Base-by-base conservation (phyloP, 2,797 vertebrate genomes). In the Trachurus trachurus region DNA sequence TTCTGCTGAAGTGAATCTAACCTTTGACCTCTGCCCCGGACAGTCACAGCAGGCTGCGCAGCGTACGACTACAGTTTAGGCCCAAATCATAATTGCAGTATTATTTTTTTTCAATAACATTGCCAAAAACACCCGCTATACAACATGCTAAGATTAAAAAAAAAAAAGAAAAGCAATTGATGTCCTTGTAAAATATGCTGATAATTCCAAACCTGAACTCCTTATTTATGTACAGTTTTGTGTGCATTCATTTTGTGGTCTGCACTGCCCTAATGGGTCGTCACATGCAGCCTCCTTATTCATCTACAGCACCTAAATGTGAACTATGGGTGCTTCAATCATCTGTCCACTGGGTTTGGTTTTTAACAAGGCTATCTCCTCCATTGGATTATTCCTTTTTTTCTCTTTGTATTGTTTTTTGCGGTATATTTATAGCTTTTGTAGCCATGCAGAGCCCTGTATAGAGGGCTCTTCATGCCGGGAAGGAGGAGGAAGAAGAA, bases 401-500 rank as follows among this genome's bases (percentile, higher is more conserved):
- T 83, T 63, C 70, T 66, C 44, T 75, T 69, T 88, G 69, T 84
- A 70, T 87, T 83, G 72, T 78, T 87, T 73, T 89, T 87, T 91
- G 87, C 89, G 6, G 78, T 92, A 88, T 93, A 92, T 89, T 91
- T 69, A 66, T 89, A 93, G 93, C 91, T 94, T 96, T 94, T 89
- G 61, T 93, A 94, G 97, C 96, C 98, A 98, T 98, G 98, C 97
- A 96, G 93, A 96, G 95, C 95, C 96, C 96, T 94, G 94, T 87
- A 71, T 89, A 93, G 93, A 94, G 90, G 95, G 94, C 94, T 96
- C 95, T 94, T 97, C 97, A 98, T 97, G 97, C 97, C 95, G 88
- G 93, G 93, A n/a, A 16, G 4, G 22, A 13, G 40, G 40, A 3
- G 11, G 3, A 13, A 5, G 40, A 13, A 93, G 15, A 17, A 6